Evolutionary conservation across 1,140 invertebrate species (phyloP), one percentile per base, ranked within the genome.

Genomic region (Micrasema longulum): DNA sequence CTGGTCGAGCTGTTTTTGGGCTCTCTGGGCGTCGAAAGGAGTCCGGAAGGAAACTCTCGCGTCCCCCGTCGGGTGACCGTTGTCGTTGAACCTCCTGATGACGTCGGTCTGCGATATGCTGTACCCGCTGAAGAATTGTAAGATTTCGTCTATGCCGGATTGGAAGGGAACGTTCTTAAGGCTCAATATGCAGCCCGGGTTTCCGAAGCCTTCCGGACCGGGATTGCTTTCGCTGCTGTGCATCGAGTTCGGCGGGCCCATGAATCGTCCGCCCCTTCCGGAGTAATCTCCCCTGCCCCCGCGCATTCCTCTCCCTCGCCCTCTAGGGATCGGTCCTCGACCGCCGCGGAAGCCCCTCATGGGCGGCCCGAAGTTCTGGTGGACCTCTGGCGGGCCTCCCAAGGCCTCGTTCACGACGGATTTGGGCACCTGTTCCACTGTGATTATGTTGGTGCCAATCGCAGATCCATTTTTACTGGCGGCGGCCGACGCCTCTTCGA

Each of bases 111-210:
- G 86, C 9, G 89, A 88, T 0, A 94, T 79, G 48, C 91, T 88
- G 75, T 91, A 95, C 16, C 91, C 92, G 0, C 87, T 81, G 77
- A 98, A 97, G 79, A 97, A 97, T 0, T 90, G 86, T 45, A 97
- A 84, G 63, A 98, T 95, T 71, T 98, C 95, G 55, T 94, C 91
- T 9, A 95, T 90, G 5, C 89, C 88, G 0, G 95, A 94, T 66
- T 92, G 90, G 80, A 92, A 96, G 0, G 95, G 95, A 0, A 97
- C 89, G 80, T 97, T 97, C 77, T 93, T 90, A 76, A 96, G 83
- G 0, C 89, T 89, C 0, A 97, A 82, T 0, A 96, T 92, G 79
- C 94, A 96, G 7, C 94, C 93, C 1, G 91, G 91, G 43, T 89
- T 89, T 2, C 89, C 91, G 75, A 94, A 94, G 36, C 88, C 88